A percentile compares a stretch with the other conserved stretches of the same genome.
Conservation (phyloP, 2,113 vertebrate genomes). For the Phalacrocorax brasilianus region DNA sequence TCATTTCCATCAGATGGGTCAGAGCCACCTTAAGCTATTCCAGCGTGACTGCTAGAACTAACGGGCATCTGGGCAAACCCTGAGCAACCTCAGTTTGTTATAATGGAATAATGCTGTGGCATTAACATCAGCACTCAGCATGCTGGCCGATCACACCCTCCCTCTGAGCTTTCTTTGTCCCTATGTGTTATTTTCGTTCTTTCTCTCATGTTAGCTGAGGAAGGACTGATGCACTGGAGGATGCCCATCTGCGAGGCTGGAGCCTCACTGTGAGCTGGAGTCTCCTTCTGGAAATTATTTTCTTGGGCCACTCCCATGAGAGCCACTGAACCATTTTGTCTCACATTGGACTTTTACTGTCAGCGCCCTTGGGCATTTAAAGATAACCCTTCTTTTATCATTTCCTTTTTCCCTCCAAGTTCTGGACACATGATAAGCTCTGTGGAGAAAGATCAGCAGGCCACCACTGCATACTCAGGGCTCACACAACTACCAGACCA, state of each 20-base stretch:
- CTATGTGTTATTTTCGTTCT: neutral
- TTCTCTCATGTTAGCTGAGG: neutral
- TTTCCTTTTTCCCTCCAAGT: neutral
- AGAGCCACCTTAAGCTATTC: neutral
- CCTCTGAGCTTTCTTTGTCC: neutral
- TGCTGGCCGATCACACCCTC: neutral
- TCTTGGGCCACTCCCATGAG: neutral
- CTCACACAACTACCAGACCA: neutral
- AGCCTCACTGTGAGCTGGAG: neutral
- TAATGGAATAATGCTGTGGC: neutral
- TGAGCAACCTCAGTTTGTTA: neutral
- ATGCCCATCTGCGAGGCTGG: neutral
- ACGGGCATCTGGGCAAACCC: neutral
- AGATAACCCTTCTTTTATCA: neutral
- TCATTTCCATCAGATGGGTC: neutral
- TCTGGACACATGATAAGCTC: neutral
- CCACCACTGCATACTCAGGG: conserved; percentile 3
- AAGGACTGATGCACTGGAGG: neutral
- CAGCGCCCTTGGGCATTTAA: neutral
- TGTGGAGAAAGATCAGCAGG: conserved; percentile 10
- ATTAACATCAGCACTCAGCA: neutral
- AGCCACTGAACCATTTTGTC: neutral
- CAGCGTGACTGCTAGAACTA: neutral
- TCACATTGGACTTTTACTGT: neutral
- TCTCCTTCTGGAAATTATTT: neutral